A percentile compares a stretch with the other conserved stretches of the same genome.
phyloP scores from a whole-genome alignment of 1,140 invertebrate species.

The Hypsibius dujardini region DNA sequence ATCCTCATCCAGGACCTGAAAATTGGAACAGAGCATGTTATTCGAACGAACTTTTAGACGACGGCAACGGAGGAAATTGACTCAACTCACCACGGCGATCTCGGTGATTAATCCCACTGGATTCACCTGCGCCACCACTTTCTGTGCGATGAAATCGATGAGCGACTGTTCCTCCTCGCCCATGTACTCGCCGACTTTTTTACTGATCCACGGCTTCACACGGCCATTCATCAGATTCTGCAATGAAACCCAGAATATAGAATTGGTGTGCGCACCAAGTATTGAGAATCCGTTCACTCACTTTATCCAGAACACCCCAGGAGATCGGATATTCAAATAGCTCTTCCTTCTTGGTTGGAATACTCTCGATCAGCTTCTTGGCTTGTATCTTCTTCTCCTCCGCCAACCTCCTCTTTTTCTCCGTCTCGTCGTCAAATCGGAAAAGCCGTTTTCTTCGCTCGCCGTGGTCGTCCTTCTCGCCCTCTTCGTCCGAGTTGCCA shows the following conservation, averaged over 20 bases:
- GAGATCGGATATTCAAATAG: background rate
- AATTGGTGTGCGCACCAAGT: too few relatives aligned
- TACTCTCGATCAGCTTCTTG: conserved; percentile 12
- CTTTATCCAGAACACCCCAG: conserved; percentile 4
- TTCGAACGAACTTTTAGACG: too few relatives aligned
- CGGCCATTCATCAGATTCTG: conserved; percentile 78
- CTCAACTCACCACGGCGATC: conserved; percentile 74
- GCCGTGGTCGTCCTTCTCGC: background rate
- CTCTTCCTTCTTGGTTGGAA: conserved; percentile 15
- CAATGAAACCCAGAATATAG: conserved; percentile 24
- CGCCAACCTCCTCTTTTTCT: background rate
- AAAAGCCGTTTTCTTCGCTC: background rate
- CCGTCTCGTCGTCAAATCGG: background rate
- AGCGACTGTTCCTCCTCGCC: conserved; percentile 95
- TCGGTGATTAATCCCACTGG: conserved; percentile 88
- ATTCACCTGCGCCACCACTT: conserved; percentile 74
- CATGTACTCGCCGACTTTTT: conserved; percentile 98
- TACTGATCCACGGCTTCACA: conserved; percentile 96
- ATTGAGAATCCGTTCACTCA: too few relatives aligned
- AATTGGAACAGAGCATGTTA: too few relatives aligned
- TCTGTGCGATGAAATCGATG: conserved; percentile 95
- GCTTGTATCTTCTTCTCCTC: background rate
- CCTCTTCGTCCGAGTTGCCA: background rate
- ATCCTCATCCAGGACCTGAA: conserved; percentile 89
- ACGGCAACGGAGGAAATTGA: background rate